Conservation (phyloP, 2,113 vertebrate species). For the Podarcis cretensis region DNA sequence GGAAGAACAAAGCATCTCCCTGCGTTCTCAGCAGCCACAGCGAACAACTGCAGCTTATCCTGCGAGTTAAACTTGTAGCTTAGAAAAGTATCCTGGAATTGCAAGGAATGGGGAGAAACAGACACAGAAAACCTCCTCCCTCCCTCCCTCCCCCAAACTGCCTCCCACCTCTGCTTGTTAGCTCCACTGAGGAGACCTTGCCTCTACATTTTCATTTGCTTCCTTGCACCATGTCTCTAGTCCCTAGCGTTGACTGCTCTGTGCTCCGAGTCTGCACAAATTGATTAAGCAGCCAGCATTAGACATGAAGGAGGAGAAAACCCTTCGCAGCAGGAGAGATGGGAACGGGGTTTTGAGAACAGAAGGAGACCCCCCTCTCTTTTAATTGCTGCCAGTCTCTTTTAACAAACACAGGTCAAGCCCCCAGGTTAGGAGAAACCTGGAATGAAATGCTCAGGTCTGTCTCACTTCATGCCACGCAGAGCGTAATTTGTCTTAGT, state of each 20-base stretch:
- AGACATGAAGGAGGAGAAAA: constrained; percentile 51
- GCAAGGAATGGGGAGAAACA: constrained; percentile 11
- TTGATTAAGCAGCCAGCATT: constrained; percentile 48
- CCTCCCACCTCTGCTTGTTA: constrained; percentile 12
- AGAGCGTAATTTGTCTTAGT: neutral
- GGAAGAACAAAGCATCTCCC: neutral
- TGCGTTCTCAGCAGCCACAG: neutral
- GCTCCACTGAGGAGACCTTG: constrained; percentile 39
- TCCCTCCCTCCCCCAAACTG: constrained; percentile 52
- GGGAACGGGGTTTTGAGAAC: constrained; percentile 34
- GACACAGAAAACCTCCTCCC: constrained; percentile 38
- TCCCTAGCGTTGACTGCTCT: constrained; percentile 41
- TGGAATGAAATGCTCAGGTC: constrained; percentile 29
- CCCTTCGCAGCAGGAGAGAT: neutral
- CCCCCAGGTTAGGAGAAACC: neutral
- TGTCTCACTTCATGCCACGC: neutral
- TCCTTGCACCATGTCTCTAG: neutral
- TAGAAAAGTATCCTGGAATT: constrained; percentile 27
- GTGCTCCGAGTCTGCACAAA: constrained; percentile 48
- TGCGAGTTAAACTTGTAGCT: neutral
- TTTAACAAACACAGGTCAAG: constrained; percentile 20
- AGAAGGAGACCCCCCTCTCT: neutral
- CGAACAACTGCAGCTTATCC: neutral
- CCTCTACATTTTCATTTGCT: constrained; percentile 51
- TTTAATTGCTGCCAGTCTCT: constrained; percentile 45